Evolutionary conservation across 2,888 invertebrate genomes (phyloP).

Genomic region (Tetragonula carbonaria): DNA sequence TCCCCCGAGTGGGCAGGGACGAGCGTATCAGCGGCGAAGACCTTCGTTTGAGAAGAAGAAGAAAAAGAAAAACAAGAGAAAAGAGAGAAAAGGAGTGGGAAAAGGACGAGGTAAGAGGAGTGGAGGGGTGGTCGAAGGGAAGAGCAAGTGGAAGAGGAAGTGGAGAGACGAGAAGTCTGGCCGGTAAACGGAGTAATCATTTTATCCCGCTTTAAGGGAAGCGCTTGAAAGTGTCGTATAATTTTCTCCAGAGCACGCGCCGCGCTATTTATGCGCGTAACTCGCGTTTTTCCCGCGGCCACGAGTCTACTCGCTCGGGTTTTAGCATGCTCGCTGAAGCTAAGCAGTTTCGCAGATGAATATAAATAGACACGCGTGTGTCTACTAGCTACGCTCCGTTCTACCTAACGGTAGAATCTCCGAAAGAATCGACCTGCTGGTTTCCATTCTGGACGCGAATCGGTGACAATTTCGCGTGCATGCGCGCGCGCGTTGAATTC

Average conservation of each 20-base stretch:
- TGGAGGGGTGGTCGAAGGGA: neutral
- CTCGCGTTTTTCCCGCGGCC: conserved; percentile 17
- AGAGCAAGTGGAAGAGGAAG: neutral
- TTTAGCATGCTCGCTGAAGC: neutral
- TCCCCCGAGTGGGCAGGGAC: neutral
- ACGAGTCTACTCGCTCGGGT: neutral
- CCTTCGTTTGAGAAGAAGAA: neutral
- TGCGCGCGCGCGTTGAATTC: conserved; percentile 34
- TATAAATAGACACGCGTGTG: conserved; percentile 32
- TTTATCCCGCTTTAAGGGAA: conserved; percentile 39
- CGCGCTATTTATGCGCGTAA: conserved; percentile 37
- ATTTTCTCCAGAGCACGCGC: conserved; percentile 36
- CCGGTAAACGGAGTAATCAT: conserved; percentile 28
- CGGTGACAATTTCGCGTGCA: conserved; percentile 22
- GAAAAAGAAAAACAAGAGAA: neutral
- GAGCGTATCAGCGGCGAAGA: conserved; percentile 6
- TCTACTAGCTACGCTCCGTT: neutral
- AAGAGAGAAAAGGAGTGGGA: neutral
- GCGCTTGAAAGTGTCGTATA: conserved; percentile 20
- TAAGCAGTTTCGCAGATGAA: conserved; percentile 17
- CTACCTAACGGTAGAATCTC: neutral
- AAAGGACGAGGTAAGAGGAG: neutral
- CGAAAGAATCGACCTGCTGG: conserved; percentile 14
- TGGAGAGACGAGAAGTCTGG: neutral
- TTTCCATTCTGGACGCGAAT: conserved; percentile 37